Conservation (phyloP, 2,888 invertebrate genomes). For the Globia sparganii region DNA sequence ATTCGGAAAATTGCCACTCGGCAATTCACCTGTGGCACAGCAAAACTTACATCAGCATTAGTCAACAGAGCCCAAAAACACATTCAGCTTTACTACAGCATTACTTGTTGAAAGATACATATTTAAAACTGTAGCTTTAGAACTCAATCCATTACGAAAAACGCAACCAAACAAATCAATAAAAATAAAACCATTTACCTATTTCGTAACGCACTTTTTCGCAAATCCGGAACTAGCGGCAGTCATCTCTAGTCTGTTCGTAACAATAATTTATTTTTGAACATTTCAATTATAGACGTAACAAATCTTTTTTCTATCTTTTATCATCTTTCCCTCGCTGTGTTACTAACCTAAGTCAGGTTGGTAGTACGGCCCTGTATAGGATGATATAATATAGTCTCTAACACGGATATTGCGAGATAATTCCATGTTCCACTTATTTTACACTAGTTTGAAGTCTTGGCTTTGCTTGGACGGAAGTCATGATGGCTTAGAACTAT, state of each 20-base stretch:
- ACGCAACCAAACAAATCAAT: conserved; percentile 23
- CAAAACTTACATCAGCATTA: not conserved
- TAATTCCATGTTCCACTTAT: conserved; percentile 83
- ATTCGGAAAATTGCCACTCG: not conserved
- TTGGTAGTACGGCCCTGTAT: conserved; percentile 73
- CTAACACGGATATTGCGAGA: conserved; percentile 82
- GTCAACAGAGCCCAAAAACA: no score
- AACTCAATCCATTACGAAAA: not conserved
- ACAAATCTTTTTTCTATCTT: conserved; percentile 25
- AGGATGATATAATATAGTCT: conserved; percentile 83
- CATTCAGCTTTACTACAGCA: not conserved
- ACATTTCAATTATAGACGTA: conserved; percentile 23
- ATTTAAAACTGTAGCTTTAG: not conserved
- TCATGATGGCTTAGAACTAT: conserved; percentile 60
- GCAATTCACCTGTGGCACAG: not conserved
- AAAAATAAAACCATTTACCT: conserved; percentile 20
- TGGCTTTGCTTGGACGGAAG: conserved; percentile 64
- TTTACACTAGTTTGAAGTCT: conserved; percentile 71
- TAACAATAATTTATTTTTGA: conserved; percentile 25
- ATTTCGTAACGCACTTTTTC: conserved; percentile 55
- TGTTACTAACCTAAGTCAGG: conserved; percentile 70
- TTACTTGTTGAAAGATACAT: not conserved
- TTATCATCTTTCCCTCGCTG: conserved; percentile 59
- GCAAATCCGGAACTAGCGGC: conserved; percentile 27
- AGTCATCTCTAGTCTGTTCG: conserved; percentile 8